These are phyloP conservation scores for Macaca fascicularis DNA, from an alignment of 2,113 vertebrate genomes.

Conservation along the genomic window DNA sequence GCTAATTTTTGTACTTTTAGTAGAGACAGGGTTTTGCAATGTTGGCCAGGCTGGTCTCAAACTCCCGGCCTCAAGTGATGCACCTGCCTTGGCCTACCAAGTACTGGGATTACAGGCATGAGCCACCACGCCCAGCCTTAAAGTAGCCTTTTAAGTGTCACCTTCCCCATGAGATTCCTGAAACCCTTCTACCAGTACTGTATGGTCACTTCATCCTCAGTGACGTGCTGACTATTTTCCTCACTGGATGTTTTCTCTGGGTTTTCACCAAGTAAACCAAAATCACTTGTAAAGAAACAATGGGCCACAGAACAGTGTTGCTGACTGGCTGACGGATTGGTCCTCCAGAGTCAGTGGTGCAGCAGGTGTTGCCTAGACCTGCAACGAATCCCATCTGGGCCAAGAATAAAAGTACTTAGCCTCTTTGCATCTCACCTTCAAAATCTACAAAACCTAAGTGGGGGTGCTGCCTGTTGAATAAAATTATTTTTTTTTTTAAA, in stretches of 20 bases:
- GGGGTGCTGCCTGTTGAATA: not conserved
- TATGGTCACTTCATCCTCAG: not conserved
- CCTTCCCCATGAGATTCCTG: not conserved
- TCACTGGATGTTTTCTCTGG: not conserved
- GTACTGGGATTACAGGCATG: no score
- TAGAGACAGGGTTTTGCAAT: no score
- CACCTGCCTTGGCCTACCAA: no score
- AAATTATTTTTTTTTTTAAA: not conserved
- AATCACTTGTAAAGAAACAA: not conserved
- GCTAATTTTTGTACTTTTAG: no score
- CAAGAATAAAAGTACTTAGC: not conserved
- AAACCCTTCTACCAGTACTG: not conserved
- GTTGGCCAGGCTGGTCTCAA: no score
- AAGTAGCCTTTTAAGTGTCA: not conserved
- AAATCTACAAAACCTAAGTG: not conserved
- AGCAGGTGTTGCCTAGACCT: not conserved
- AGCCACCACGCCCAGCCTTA: no score
- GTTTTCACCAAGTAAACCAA: not conserved
- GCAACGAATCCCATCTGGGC: not conserved
- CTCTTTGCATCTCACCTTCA: not conserved
- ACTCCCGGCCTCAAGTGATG: no score
- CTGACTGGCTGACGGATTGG: not conserved
- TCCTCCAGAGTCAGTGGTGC: not conserved
- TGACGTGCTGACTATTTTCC: not conserved
- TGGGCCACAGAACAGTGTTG: fast-evolving